These are phyloP conservation scores for Scrobipalpa atriplicella DNA, from an alignment of 2,888 invertebrate genomes.

Conservation along the genomic window DNA sequence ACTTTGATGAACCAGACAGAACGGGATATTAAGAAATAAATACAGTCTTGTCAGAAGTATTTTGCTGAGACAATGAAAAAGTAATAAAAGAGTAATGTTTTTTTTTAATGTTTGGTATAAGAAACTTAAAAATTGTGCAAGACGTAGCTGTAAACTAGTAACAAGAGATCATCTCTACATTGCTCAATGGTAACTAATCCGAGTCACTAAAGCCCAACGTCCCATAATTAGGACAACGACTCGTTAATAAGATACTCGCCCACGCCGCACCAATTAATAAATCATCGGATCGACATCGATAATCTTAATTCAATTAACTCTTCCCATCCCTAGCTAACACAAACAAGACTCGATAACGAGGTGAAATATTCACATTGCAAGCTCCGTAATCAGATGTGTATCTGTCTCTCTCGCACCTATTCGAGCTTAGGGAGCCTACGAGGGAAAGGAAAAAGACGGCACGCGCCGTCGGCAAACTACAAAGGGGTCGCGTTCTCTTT, in stretches of 20 bases:
- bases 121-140: too few relatives aligned
- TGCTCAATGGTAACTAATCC: background rate
- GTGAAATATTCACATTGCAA: constrained; percentile 82
- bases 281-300: constrained; percentile 66
- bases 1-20: too few relatives aligned
- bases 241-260: constrained; percentile 2
- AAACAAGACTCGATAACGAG: constrained; percentile 83
- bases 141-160: too few relatives aligned
- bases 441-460: constrained; percentile 75
- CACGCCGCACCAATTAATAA: constrained; percentile 12
- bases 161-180: background rate
- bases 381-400: constrained; percentile 70
- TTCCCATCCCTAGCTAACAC: constrained; percentile 74
- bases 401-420: constrained; percentile 63
- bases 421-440: constrained; percentile 53
- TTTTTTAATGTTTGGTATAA: too few relatives aligned
- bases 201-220: background rate
- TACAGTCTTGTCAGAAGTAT: too few relatives aligned
- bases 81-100: too few relatives aligned
- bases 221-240: constrained; percentile 1
- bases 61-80: too few relatives aligned
- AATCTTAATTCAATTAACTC: constrained; percentile 51
- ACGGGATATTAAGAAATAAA: too few relatives aligned
- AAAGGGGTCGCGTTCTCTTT: constrained; percentile 80
- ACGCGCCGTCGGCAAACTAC: constrained; percentile 74